Base-by-base conservation (phyloP, 2,797 vertebrate genomes). In the Argyrosomus regius region DNA sequence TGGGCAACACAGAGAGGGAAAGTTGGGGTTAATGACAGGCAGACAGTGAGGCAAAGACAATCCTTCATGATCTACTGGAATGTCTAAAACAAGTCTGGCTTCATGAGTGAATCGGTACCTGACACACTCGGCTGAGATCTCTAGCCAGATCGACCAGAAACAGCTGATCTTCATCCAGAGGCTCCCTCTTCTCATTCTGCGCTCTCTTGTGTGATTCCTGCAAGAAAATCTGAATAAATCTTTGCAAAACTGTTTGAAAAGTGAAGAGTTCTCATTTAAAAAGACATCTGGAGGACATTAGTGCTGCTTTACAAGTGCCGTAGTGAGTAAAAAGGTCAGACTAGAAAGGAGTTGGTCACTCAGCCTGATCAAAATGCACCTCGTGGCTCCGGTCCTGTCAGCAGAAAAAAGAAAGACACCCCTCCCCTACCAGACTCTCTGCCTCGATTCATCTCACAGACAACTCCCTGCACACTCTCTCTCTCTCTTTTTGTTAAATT, bases 91-190 rank as follows among this genome's bases (percentile, higher is more conserved):
- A 4, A 7, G 41, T 20, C 14, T n/a, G 41, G 18, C 57, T 46
- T 61, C 1, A 16, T 5, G 20, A 31, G 20, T 4, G 31, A 39
- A n/a, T 10, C 28, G 3, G 58, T 35, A 96, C 96, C 95, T 95
- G 94, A 80, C 95, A 95, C 39, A 96, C 95, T 62, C 96, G 87
- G 66, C 82, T 86, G 45, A 96, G 90, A 71, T 96, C 94, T 85
- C 87, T 87, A n/a, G 95, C 94, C 80, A 96, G 87, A n/a, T 94
- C 93, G 76, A 90, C 87, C 52, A 96, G 46, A 66, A 96, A 95
- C 85, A 94, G 84, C 86, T 96, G 96, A 70, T 93, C 93, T 72
- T 95, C 95, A 31, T 95, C 93, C 86, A 96, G 84, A 11, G 92
- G 87, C 67, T 95, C 93, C 56, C 22, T 64, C 80, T 94, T 94